These are phyloP conservation scores for Lutraria rhynchaena DNA, from an alignment of 1,140 invertebrate genomes.

Conservation along the genomic window DNA sequence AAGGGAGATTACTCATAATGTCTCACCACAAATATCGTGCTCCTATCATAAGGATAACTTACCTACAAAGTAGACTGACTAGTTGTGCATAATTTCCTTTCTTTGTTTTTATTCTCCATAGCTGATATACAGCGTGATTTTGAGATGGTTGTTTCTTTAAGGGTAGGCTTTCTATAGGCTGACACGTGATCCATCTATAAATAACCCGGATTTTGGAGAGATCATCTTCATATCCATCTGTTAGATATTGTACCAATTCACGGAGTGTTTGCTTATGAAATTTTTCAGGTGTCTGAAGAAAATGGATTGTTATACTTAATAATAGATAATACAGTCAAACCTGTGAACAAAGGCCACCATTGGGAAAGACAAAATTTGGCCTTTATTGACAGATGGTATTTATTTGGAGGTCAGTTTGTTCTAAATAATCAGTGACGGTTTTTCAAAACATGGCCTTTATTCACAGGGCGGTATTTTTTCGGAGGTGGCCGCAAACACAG, in stretches of 20 bases:
- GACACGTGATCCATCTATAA: slow-evolving; percentile 60
- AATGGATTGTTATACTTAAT: neutral
- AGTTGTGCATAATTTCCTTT: slow-evolving; percentile 66
- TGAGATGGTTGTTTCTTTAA: slow-evolving; percentile 15
- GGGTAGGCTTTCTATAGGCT: slow-evolving; percentile 20
- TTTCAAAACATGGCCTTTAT: no score
- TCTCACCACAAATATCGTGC: no score
- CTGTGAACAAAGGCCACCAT: no score
- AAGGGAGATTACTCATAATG: no score
- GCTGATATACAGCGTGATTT: slow-evolving; percentile 53
- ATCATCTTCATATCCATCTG: slow-evolving; percentile 48
- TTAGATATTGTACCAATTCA: slow-evolving; percentile 52
- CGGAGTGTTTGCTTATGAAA: slow-evolving; percentile 22
- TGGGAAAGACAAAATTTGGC: no score
- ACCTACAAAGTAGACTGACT: slow-evolving; percentile 63
- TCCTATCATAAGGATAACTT: no score
- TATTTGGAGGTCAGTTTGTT: no score
- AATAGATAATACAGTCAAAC: neutral
- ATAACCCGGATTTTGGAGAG: slow-evolving; percentile 58
- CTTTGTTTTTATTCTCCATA: slow-evolving; percentile 59
- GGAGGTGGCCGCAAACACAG: no score
- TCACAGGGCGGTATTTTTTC: no score
- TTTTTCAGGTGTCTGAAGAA: slow-evolving; percentile 32
- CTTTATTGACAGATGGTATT: no score
- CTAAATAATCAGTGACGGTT: no score